Evolutionary conservation across 1,140 invertebrate species (phyloP).

Genomic region (Anoplolepis gracilipes): DNA sequence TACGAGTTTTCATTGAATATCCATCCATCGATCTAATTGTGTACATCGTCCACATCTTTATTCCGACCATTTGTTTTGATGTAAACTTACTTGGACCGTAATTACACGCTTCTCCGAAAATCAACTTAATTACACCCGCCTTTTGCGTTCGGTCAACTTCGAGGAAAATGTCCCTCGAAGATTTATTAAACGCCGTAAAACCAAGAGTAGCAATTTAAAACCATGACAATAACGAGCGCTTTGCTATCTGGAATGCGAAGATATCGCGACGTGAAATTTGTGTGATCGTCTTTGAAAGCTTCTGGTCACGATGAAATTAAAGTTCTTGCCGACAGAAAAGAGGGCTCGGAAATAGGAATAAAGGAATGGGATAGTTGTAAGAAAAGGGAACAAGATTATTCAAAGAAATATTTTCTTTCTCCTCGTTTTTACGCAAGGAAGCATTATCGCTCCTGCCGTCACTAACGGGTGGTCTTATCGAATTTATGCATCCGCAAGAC

Average conservation of each 20-base stretch:
- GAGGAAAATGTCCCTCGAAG: slow-evolving; percentile 2
- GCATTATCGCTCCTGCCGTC: slow-evolving; percentile 13
- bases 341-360: neutral
- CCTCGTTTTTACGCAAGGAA: slow-evolving; percentile 25
- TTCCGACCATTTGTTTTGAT: neutral
- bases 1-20: neutral
- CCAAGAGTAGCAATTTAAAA: slow-evolving; percentile 40
- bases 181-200: slow-evolving; percentile 35
- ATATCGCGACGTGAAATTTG: slow-evolving; percentile 54
- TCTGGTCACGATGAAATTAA: slow-evolving; percentile 49
- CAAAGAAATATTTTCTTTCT: neutral
- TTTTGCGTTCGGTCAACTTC: slow-evolving; percentile 12
- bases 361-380: neutral
- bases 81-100: neutral
- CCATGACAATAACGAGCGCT: slow-evolving; percentile 51
- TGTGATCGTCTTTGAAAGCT: neutral
- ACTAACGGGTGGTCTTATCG: slow-evolving; percentile 75
- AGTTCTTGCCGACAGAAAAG: neutral
- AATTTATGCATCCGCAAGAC: slow-evolving; percentile 76
- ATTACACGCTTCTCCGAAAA: slow-evolving; percentile 42
- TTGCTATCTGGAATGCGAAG: neutral
- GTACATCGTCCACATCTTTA: neutral
- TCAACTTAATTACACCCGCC: slow-evolving; percentile 49
- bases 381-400: slow-evolving; percentile 21
- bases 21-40: neutral